phyloP scores from a whole-genome alignment of 1,140 invertebrate genomes.

The Caerostris darwini region DNA sequence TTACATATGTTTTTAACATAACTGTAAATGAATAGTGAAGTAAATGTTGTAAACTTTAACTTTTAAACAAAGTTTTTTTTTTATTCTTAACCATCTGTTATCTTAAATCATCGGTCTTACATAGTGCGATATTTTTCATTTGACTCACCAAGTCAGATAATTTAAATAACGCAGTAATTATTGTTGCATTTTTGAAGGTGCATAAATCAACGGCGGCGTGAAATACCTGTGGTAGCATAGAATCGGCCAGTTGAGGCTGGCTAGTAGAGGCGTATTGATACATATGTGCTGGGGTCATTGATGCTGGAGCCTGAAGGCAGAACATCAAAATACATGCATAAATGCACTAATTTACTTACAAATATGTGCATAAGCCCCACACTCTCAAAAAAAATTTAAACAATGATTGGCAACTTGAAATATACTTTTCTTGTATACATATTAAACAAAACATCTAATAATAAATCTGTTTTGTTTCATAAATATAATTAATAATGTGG shows the following conservation, averaged over 20 bases:
- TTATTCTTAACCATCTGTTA: no score
- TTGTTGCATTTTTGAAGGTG: neutral
- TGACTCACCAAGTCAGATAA: constrained; percentile 58
- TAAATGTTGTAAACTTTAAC: no score
- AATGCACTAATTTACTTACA: neutral
- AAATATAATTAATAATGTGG: no score
- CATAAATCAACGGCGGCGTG: constrained; percentile 22
- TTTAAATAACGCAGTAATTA: neutral
- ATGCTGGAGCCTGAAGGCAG: constrained; percentile 89
- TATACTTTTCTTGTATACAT: no score
- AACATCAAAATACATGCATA: constrained; percentile 57
- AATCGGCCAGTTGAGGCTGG: constrained; percentile 85
- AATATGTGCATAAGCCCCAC: neutral
- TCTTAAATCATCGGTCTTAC: no score
- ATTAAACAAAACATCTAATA: no score
- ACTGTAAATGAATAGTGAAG: no score
- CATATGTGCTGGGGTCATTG: constrained; percentile 92
- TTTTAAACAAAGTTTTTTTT: no score
- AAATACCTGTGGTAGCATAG: constrained; percentile 84
- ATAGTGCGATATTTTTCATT: constrained; percentile 27
- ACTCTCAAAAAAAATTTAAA: neutral
- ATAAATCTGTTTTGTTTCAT: no score
- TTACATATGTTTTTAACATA: no score
- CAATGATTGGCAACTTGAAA: constrained; percentile 6
- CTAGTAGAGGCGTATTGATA: constrained; percentile 87